A percentile compares a stretch with the other conserved stretches of the same genome.
These are phyloP conservation scores for Podarcis raffonei DNA, from an alignment of 2,113 vertebrate species.

Conservation along the genomic window DNA sequence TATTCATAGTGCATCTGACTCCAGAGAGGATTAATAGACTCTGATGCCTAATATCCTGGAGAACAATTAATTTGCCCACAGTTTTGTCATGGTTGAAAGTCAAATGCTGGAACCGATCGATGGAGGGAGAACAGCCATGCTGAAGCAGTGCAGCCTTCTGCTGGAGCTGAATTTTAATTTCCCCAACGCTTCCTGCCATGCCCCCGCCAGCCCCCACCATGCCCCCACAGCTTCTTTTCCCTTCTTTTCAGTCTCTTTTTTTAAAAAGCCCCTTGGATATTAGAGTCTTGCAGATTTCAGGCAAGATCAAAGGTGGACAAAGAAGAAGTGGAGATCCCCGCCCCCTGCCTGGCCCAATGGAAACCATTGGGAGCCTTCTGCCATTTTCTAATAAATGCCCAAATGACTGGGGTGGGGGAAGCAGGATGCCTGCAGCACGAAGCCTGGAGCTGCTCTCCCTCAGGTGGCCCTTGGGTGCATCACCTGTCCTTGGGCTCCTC, in stretches of 20 bases:
- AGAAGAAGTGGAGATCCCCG: conserved; percentile 20
- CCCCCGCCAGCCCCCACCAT: conserved; percentile 78
- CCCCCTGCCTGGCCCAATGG: conserved; percentile 12
- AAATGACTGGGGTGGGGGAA: too few relatives aligned
- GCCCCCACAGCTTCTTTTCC: conserved; percentile 77
- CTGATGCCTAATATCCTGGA: conserved; percentile 99
- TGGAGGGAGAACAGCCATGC: conserved; percentile 89
- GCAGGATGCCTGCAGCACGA: too few relatives aligned
- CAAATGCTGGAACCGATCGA: conserved; percentile 99
- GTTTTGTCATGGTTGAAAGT: conserved; percentile 99
- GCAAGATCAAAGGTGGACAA: conserved; percentile 52
- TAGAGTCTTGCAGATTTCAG: conserved; percentile 10
- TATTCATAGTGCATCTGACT: conserved; percentile 91
- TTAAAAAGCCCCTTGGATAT: background rate
- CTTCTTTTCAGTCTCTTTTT: conserved; percentile 49
- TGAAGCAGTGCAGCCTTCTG: conserved; percentile 89
- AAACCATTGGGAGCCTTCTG: background rate
- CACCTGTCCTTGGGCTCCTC: background rate
- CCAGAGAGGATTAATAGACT: conserved; percentile 99
- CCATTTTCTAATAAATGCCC: background rate
- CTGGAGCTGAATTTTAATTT: conserved; percentile 97
- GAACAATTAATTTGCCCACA: conserved; percentile 99
- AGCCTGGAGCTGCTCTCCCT: background rate
- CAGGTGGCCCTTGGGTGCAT: background rate
- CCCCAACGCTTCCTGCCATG: conserved; percentile 85